A percentile compares a stretch with the other conserved stretches of the same genome.
Conservation (phyloP, 2,113 vertebrate species). For the Cinclus cinclus region DNA sequence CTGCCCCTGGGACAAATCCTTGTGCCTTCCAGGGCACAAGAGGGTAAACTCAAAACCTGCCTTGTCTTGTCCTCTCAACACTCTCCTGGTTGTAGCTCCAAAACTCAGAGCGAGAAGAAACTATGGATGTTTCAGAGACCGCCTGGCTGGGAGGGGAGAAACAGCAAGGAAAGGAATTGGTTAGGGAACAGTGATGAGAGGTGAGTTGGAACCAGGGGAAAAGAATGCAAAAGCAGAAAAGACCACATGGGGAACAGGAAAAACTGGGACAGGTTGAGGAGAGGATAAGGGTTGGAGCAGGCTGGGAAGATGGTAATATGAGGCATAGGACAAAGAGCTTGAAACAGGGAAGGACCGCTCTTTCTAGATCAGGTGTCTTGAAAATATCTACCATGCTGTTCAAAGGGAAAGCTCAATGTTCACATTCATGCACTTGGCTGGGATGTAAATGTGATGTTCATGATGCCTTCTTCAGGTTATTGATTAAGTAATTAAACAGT, state of each 20-base stretch:
- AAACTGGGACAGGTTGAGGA: neutral
- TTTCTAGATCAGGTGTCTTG: neutral
- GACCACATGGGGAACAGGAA: neutral
- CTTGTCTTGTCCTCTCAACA: neutral
- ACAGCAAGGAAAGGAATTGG: neutral
- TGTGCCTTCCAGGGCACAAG: neutral
- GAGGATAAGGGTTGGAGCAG: neutral
- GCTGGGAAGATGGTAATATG: neutral
- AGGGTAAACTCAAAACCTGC: neutral
- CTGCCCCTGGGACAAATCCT: neutral
- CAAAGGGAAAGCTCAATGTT: neutral
- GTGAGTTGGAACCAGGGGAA: neutral
- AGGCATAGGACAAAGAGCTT: neutral
- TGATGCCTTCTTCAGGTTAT: neutral
- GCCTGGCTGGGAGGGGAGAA: neutral
- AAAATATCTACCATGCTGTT: neutral
- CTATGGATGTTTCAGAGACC: fast-evolving
- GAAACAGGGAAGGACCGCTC: neutral
- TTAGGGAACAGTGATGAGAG: neutral
- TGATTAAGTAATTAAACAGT: neutral
- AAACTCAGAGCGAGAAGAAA: neutral
- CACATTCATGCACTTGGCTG: neutral
- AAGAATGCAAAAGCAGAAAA: neutral
- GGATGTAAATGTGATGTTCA: neutral
- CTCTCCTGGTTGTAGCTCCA: neutral